Evolutionary conservation across 1,140 invertebrate genomes (phyloP).

Genomic region (Drosophila rhopaloa): DNA sequence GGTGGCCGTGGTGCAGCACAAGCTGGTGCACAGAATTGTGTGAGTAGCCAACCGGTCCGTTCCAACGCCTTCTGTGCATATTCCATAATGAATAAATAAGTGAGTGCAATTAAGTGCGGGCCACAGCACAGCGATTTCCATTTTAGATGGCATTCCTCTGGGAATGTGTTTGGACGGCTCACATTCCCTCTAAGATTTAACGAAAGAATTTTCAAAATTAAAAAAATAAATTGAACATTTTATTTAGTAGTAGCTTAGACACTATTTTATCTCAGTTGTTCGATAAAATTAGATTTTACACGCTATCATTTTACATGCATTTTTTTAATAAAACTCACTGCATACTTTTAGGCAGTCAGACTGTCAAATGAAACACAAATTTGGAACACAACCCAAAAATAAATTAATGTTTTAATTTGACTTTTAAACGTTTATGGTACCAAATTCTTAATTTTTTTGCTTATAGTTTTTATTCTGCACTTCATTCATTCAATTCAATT

Average conservation of each 20-base stretch:
- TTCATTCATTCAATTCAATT: too few species aligned
- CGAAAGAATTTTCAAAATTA: background rate
- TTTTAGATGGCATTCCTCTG: background rate
- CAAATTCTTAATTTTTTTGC: too few species aligned
- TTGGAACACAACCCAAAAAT: background rate
- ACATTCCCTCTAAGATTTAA: conserved; percentile 6
- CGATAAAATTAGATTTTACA: background rate
- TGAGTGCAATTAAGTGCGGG: conserved; percentile 56
- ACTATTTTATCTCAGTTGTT: too few species aligned
- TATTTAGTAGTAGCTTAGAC: too few species aligned
- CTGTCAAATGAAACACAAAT: background rate
- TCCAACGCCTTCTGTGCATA: conserved; percentile 24
- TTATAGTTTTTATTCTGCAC: too few species aligned
- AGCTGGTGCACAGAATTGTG: conserved; percentile 79
- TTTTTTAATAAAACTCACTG: background rate
- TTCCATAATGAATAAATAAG: conserved; percentile 68
- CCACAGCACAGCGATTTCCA: conserved; percentile 3
- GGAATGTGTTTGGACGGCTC: background rate
- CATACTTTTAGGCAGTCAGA: conserved; percentile 3
- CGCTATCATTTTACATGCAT: background rate
- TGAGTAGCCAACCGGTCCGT: conserved; percentile 52
- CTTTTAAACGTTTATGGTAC: too few species aligned
- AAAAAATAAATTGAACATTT: background rate
- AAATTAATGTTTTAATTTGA: too few species aligned
- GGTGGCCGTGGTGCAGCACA: conserved; percentile 83